These are phyloP conservation scores for Metopia argyrocephala DNA, from an alignment of 2,888 invertebrate species.

Conservation along the genomic window DNA sequence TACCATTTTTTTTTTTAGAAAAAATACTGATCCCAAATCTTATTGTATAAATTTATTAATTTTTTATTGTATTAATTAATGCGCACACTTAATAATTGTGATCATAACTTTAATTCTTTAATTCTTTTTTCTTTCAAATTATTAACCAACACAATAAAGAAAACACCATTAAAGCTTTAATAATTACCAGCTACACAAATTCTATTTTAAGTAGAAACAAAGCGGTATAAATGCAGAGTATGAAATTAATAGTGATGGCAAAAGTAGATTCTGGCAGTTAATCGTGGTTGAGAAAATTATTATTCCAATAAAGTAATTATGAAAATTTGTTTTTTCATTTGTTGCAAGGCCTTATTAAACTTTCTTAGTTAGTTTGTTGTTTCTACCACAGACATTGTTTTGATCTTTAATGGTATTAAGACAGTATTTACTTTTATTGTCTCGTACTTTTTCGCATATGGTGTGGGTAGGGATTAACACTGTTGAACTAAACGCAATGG, in stretches of 20 bases:
- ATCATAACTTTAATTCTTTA: conserved; percentile 27
- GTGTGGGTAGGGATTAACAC: neutral
- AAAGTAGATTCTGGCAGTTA: conserved; percentile 19
- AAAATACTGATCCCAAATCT: neutral
- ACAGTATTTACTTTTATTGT: conserved; percentile 5
- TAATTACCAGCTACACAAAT: neutral
- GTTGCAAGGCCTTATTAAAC: conserved; percentile 17
- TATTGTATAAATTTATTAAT: conserved; percentile 31
- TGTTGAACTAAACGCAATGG: neutral
- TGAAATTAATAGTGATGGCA: conserved; percentile 9
- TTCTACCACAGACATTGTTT: conserved; percentile 20
- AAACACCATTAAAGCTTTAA: neutral
- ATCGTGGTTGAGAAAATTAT: conserved; percentile 54
- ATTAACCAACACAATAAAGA: neutral
- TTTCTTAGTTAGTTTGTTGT: neutral
- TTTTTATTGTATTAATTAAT: conserved; percentile 12
- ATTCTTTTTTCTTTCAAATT: neutral
- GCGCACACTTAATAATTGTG: conserved; percentile 20
- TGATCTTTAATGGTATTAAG: neutral
- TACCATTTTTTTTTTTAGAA: no score
- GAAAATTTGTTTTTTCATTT: conserved; percentile 66
- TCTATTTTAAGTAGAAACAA: neutral
- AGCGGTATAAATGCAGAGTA: neutral
- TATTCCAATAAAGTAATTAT: conserved; percentile 67
- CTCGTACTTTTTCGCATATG: no score